Base-by-base conservation (phyloP, 2,113 vertebrate genomes). In the Acrocephalus kingi region DNA sequence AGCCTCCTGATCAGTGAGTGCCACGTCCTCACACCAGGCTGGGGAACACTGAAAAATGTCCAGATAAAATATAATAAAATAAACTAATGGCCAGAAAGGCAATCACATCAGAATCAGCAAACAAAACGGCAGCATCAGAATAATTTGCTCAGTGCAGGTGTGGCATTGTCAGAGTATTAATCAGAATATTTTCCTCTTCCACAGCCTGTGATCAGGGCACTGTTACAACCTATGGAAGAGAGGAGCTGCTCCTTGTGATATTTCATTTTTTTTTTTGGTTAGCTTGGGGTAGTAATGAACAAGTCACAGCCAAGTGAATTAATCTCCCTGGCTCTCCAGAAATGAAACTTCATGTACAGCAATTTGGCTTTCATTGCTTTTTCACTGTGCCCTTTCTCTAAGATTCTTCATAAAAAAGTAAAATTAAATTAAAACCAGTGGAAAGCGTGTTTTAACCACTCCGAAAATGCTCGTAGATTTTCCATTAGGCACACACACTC, bases 281-380 rank as follows among this genome's bases (percentile, higher is more conserved):
- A 96, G 91, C 94, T 96, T 95, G 90, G 94, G 92, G 85, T 94
- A 94, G 94, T 96, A 95, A 98, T 93, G 97, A 97, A 96, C 95
- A 94, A 93, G 95, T 97, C 97, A 92, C 92, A 97, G 94, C 96
- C 89, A 95, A 95, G 96, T 94, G 97, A 97, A 98, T 98, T 97
- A 97, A 97, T 97, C 96, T 98, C 81, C 84, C 91, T 73, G 89
- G 87, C 90, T 97, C 96, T 94, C 95, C 93, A 95, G 92, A 96
- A 97, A 95, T 15, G 89, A 97, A 97, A 95, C 92, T 96, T 97
- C 96, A 71, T 62, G 75, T 93, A 88, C 88, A 94, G 93, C 93
- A 94, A 89, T 97, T 96, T 90, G 84, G 94, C 95, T 93, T 97
- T 96, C 96, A 94, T 95, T 95, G 95, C 94, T 96, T 96, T 86